Conservation (phyloP, 2,797 vertebrate species). For the Xiphorhynchus erythropygius region DNA sequence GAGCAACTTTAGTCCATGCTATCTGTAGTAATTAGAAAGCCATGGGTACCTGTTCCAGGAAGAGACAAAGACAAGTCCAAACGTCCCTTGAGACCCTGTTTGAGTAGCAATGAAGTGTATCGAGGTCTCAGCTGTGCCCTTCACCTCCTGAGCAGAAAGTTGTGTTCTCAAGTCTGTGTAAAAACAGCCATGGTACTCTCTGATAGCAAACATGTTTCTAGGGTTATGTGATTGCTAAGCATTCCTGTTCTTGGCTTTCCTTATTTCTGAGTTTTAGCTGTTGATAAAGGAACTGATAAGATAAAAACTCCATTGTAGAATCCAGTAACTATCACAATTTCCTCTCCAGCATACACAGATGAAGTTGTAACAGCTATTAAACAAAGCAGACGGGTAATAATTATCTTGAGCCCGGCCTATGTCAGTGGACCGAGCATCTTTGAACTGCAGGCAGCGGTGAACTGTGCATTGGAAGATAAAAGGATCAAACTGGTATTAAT, state of each 20-base stretch:
- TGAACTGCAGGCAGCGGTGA: slow-evolving; percentile 85
- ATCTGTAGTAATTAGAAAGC: neutral
- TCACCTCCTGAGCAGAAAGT: neutral
- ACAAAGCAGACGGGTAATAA: slow-evolving; percentile 84
- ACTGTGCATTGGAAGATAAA: slow-evolving; percentile 81
- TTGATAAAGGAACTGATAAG: neutral
- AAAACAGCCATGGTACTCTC: neutral
- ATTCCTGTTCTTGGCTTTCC: neutral
- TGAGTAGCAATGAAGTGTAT: neutral
- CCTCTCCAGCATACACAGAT: slow-evolving; percentile 83
- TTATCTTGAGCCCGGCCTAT: slow-evolving; percentile 84
- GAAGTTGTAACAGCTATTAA: slow-evolving; percentile 83
- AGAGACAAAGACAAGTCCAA: neutral
- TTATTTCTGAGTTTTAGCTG: neutral
- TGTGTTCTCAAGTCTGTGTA: neutral
- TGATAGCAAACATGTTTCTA: neutral
- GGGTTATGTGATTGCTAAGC: neutral
- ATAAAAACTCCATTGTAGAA: neutral
- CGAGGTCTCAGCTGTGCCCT: neutral
- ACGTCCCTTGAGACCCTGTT: neutral
- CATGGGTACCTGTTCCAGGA: neutral
- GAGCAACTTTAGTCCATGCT: neutral
- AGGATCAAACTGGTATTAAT: slow-evolving; percentile 83
- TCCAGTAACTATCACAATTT: neutral
- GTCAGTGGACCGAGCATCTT: slow-evolving; percentile 81